Conservation (phyloP, 2,113 vertebrate genomes). For the Tragelaphus buxtoni region DNA sequence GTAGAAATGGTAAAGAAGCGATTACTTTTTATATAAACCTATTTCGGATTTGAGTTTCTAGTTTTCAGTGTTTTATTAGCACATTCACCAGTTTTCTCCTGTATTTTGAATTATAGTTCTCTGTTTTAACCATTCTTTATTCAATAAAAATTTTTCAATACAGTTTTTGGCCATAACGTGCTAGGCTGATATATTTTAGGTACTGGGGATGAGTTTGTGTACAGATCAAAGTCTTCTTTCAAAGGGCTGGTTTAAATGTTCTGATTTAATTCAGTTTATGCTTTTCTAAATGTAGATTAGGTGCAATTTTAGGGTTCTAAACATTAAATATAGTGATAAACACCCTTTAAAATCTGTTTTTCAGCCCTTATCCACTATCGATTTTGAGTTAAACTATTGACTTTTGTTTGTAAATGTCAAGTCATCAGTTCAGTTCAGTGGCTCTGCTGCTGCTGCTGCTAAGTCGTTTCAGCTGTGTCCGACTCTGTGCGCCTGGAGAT, state of each 20-base stretch:
- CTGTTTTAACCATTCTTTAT: background rate
- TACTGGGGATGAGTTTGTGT: background rate
- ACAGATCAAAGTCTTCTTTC: background rate
- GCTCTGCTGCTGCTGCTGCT: background rate
- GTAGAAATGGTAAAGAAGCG: background rate
- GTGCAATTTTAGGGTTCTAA: background rate
- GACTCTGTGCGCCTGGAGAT: too few relatives aligned
- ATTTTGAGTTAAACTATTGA: background rate
- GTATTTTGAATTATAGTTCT: background rate
- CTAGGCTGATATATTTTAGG: background rate
- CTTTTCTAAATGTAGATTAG: background rate
- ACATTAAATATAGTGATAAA: background rate
- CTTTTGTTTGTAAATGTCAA: background rate
- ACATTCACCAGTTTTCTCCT: background rate
- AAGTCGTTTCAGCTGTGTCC: too few relatives aligned
- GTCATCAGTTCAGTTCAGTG: background rate
- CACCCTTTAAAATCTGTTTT: background rate
- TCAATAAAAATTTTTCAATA: background rate
- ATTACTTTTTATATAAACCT: background rate
- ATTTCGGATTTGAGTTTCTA: background rate
- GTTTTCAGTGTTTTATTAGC: background rate
- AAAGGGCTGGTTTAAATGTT: background rate
- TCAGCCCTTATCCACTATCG: background rate
- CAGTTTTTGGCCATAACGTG: background rate
- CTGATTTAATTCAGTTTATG: background rate